A percentile compares a stretch with the other conserved stretches of the same genome.
phyloP scores from a whole-genome alignment of 2,113 vertebrate species.

The Oreochromis tanganicae region DNA sequence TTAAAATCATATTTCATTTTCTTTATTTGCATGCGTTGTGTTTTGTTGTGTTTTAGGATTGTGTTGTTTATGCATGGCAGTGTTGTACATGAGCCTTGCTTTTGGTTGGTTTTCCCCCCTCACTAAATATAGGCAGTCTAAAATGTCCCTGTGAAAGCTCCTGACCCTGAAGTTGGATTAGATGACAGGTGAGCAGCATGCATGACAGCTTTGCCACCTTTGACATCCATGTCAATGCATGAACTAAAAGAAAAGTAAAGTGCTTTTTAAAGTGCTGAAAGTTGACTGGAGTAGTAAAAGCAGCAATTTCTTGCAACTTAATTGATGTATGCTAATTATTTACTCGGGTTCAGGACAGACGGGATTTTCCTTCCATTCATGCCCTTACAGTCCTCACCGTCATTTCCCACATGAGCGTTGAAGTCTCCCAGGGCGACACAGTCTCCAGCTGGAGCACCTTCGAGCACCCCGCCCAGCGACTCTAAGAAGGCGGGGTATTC shows the following conservation, averaged over 20 bases:
- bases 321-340: not conserved
- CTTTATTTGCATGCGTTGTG: not conserved
- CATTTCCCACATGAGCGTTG: not conserved
- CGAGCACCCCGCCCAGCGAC: not conserved
- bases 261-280: not conserved
- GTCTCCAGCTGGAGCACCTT: not conserved
- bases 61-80: not conserved
- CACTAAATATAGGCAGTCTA: not conserved
- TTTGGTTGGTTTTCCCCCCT: not conserved
- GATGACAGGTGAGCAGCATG: not conserved
- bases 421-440: not conserved
- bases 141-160: not conserved
- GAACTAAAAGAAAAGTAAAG: not conserved
- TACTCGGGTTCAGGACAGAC: not conserved
- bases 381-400: not conserved
- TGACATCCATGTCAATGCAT: not conserved
- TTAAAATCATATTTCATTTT: not conserved
- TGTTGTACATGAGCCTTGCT: not conserved
- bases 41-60: not conserved
- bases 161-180: not conserved
- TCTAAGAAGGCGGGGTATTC: not conserved
- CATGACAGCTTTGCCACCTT: not conserved
- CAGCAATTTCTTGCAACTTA: not conserved
- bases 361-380: not conserved
- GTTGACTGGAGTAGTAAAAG: not conserved